These are phyloP conservation scores for Patella pellucida DNA, from an alignment of 2,888 invertebrate genomes.

Conservation along the genomic window DNA sequence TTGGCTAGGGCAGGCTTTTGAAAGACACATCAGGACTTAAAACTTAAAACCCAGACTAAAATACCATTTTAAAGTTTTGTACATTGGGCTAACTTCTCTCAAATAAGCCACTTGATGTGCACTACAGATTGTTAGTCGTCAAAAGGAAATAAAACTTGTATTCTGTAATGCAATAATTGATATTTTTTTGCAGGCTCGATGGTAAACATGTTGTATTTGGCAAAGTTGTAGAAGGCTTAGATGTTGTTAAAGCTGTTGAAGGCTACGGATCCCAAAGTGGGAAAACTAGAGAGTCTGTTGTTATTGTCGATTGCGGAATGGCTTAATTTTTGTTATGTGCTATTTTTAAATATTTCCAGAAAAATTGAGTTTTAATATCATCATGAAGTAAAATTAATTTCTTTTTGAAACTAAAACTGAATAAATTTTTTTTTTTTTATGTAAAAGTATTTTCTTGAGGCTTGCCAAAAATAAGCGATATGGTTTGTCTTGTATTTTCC, in stretches of 20 bases:
- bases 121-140: not conserved
- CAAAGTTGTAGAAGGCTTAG: conserved; percentile 90
- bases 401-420: not conserved
- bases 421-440: not conserved
- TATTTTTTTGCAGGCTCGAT: conserved; percentile 76
- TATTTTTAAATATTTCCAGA: not conserved
- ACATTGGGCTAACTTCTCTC: too few relatives aligned
- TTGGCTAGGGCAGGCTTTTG: too few relatives aligned
- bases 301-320: conserved; percentile 47
- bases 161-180: not conserved
- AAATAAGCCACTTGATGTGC: too few relatives aligned
- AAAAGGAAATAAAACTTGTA: not conserved
- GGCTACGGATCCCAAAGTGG: conserved; percentile 73
- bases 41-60: too few relatives aligned
- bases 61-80: too few relatives aligned
- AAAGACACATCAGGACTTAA: too few relatives aligned
- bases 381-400: too few relatives aligned
- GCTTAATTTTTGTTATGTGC: conserved; percentile 13
- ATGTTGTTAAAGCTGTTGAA: conserved; percentile 83
- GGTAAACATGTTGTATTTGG: conserved; percentile 96
- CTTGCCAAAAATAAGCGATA: too few relatives aligned
- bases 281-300: conserved; percentile 35
- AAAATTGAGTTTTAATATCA: too few relatives aligned
- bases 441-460: too few relatives aligned
- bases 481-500: too few relatives aligned